Conservation (phyloP, 2,888 invertebrate genomes). For the Clostera curtula region DNA sequence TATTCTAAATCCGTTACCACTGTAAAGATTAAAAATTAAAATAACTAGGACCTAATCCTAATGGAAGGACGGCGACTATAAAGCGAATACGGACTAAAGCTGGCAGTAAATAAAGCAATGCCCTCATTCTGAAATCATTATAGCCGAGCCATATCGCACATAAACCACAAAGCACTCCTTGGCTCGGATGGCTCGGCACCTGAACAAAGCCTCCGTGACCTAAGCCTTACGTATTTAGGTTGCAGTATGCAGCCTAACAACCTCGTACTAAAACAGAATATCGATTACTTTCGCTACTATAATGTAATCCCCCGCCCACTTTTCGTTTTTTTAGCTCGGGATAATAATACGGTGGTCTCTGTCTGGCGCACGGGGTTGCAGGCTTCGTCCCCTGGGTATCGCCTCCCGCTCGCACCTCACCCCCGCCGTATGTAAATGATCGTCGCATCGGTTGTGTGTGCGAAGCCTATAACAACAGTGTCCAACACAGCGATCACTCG, state of each 20-base stretch:
- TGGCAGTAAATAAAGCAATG: too few relatives aligned
- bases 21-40: too few relatives aligned
- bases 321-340: constrained; percentile 69
- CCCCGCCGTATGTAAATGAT: constrained; percentile 73
- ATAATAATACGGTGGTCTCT: constrained; percentile 68
- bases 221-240: constrained; percentile 61
- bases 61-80: too few relatives aligned
- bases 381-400: constrained; percentile 40
- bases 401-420: constrained; percentile 35
- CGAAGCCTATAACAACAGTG: constrained; percentile 38
- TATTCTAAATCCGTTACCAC: too few relatives aligned
- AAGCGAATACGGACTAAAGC: too few relatives aligned
- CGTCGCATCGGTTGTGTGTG: constrained; percentile 63
- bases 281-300: constrained; percentile 77
- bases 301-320: constrained; percentile 77
- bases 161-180: constrained; percentile 30
- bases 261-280: constrained; percentile 74
- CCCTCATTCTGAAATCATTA: too few relatives aligned
- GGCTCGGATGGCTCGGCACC: constrained; percentile 6
- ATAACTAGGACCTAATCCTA: too few relatives aligned
- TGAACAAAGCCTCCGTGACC: constrained; percentile 56
- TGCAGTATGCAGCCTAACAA: constrained; percentile 70
- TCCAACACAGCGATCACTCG: constrained; percentile 37
- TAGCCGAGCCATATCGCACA: constrained; percentile 21
- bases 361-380: constrained; percentile 42